Conservation (phyloP, 2,113 vertebrate genomes). For the Chionis minor region DNA sequence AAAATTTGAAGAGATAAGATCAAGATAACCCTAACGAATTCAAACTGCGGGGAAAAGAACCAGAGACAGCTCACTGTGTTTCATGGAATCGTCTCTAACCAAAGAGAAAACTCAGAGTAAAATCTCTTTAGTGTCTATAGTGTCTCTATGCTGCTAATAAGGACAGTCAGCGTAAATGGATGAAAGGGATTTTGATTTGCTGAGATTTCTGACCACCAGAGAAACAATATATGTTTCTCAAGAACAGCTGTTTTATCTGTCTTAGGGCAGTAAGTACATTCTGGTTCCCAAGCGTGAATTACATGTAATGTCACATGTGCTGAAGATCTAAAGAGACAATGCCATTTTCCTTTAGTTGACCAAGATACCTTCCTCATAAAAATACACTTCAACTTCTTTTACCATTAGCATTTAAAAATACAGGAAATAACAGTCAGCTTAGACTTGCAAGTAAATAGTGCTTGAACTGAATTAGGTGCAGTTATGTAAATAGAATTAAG, state of each 20-base stretch:
- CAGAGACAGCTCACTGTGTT: neutral
- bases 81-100: neutral
- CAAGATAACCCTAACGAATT: neutral
- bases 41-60: neutral
- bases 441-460: neutral
- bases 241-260: neutral
- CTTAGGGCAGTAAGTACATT: neutral
- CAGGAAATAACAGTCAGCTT: neutral
- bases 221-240: neutral
- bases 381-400: neutral
- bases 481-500: neutral
- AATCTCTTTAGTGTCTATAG: neutral
- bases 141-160: neutral
- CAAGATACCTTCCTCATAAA: neutral
- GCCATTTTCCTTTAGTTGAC: neutral
- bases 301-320: neutral
- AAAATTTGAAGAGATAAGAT: neutral
- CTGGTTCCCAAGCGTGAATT: neutral
- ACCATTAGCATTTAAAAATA: neutral
- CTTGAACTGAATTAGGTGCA: neutral
- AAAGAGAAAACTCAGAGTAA: neutral
- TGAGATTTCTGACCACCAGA: neutral
- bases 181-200: neutral
- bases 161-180: rapidly evolving
- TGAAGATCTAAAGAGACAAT: neutral